A percentile compares a stretch with the other conserved stretches of the same genome.
These are phyloP conservation scores for Eidolon helvum DNA, from an alignment of 2,113 vertebrate genomes.

Conservation along the genomic window DNA sequence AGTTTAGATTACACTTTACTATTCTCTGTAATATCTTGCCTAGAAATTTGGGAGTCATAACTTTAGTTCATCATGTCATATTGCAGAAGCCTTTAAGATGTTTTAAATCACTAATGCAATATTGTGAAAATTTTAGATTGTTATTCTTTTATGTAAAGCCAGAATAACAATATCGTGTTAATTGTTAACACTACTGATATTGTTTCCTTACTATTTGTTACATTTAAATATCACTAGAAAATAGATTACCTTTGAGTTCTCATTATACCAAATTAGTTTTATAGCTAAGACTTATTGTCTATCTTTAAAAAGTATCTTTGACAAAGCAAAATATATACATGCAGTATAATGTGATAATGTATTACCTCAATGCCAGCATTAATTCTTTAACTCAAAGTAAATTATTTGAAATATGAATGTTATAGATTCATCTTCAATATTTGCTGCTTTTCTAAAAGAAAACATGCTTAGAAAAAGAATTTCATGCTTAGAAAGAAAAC, in stretches of 20 bases:
- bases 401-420: background rate
- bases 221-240: background rate
- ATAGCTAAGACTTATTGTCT: background rate
- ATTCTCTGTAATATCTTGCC: background rate
- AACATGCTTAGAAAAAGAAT: background rate
- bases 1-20: background rate
- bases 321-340: background rate
- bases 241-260: background rate
- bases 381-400: slow-evolving; percentile 1
- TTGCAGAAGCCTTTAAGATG: background rate
- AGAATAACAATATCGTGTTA: background rate
- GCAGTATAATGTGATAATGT: background rate
- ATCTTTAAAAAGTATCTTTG: background rate
- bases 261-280: background rate
- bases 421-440: background rate
- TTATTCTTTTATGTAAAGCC: background rate
- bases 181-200: background rate
- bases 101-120: background rate
- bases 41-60: background rate
- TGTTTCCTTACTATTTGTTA: background rate
- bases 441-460: background rate
- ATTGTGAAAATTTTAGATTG: background rate
- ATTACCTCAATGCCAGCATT: background rate
- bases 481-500: background rate
- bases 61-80: background rate